phyloP scores from a whole-genome alignment of 2,888 invertebrate genomes.

The Eumacrocentrus americanus region DNA sequence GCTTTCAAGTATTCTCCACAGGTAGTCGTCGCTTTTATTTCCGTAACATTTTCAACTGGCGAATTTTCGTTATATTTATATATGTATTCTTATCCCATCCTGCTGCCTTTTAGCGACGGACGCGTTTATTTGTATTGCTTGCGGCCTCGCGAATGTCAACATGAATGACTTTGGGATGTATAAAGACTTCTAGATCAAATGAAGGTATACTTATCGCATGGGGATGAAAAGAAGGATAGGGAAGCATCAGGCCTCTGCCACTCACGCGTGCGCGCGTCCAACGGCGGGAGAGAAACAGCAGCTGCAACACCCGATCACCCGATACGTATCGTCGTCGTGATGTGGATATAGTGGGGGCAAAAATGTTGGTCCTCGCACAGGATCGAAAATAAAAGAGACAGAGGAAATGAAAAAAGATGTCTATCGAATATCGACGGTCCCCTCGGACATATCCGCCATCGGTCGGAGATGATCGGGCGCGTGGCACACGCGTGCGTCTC shows the following conservation, averaged over 20 bases:
- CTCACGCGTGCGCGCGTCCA: constrained; percentile 3
- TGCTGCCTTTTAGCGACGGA: too few species aligned
- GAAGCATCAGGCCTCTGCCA: constrained; percentile 5
- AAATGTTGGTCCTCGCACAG: constrained; percentile 41
- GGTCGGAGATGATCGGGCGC: constrained; percentile 44
- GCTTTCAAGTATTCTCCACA: background rate
- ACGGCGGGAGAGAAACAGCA: constrained; percentile 52
- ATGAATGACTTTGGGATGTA: too few species aligned
- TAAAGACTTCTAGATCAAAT: too few species aligned
- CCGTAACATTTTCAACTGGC: background rate
- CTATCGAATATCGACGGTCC: constrained; percentile 3
- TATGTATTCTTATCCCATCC: too few species aligned
- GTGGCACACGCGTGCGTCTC: constrained; percentile 56
- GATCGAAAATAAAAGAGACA: constrained; percentile 28
- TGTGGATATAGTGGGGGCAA: constrained; percentile 40
- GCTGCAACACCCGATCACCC: constrained; percentile 60
- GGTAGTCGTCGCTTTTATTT: background rate
- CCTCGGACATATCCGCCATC: constrained; percentile 44
- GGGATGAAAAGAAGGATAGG: background rate
- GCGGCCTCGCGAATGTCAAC: background rate
- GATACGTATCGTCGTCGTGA: constrained; percentile 44
- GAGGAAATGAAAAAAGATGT: constrained; percentile 38
- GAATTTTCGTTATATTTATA: background rate
- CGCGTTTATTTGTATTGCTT: too few species aligned
- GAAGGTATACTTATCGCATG: too few species aligned